These are phyloP conservation scores for Parauchenoglanis ngamensis DNA, from an alignment of 2,797 vertebrate genomes.

Conservation along the genomic window DNA sequence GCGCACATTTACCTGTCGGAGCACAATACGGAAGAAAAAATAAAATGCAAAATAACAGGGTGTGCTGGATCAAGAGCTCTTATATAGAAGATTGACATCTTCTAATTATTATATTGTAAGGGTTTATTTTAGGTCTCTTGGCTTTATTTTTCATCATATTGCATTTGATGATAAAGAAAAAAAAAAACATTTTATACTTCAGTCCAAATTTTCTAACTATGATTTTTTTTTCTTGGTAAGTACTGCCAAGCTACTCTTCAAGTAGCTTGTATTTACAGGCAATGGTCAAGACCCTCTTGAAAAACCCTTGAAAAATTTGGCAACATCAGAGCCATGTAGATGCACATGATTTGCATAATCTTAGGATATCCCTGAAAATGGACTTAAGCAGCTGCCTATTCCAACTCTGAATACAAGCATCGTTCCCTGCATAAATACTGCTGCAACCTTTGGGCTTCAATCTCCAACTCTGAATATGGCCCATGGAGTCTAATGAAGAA, in stretches of 20 bases:
- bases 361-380: neutral
- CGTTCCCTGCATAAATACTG: neutral
- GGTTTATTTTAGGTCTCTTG: neutral
- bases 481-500: conserved; percentile 4
- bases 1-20: neutral
- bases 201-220: neutral
- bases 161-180: neutral
- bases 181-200: neutral
- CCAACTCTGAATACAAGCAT: neutral
- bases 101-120: neutral
- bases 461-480: neutral
- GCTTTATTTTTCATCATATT: neutral
- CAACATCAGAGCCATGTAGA: neutral
- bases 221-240: too few species aligned
- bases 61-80: neutral
- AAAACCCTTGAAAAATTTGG: neutral
- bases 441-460: neutral
- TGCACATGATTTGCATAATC: neutral
- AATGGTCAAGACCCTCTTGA: neutral
- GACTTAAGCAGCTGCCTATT: neutral
- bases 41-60: neutral
- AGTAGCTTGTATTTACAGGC: neutral
- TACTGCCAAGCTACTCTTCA: too few species aligned
- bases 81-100: neutral
- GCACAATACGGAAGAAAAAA: neutral